Percentiles rank a stretch among this genome's conserved stretches.
Evolutionary conservation across 1,140 invertebrate species (phyloP).

Genomic region (Eumeta japonica): DNA sequence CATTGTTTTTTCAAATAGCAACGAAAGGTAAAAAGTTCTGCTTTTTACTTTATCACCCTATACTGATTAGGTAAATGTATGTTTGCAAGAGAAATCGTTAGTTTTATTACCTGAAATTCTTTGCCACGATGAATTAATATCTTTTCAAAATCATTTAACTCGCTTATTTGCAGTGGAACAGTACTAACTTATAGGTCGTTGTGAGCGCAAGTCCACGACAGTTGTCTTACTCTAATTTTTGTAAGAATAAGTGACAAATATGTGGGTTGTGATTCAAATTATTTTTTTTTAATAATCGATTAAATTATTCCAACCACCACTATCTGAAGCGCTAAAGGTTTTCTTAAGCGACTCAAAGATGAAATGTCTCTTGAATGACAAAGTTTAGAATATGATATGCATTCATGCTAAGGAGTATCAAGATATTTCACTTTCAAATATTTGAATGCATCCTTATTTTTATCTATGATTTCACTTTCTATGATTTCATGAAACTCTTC

Average conservation of each 20-base stretch:
- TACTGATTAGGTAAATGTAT: conserved; percentile 12
- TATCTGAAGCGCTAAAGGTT: conserved; percentile 10
- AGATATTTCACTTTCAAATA: conserved; percentile 7
- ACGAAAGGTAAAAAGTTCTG: conserved; percentile 15
- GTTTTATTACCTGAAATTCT: conserved; percentile 11
- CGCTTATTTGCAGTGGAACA: conserved; percentile 7
- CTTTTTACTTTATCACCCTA: conserved; percentile 15
- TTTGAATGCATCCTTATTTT: conserved; percentile 9
- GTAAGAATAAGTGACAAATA: conserved; percentile 9
- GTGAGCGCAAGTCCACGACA: conserved; percentile 8
- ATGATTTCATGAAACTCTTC: background rate
- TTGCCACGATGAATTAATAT: conserved; percentile 14
- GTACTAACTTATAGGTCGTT: conserved; percentile 10
- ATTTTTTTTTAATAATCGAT: conserved; percentile 7
- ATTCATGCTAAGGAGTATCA: conserved; percentile 12
- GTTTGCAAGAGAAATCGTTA: conserved; percentile 13
- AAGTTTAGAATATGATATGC: conserved; percentile 15
- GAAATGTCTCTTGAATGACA: conserved; percentile 10
- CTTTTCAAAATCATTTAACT: conserved; percentile 12
- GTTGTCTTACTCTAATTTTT: conserved; percentile 10
- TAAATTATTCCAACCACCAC: conserved; percentile 10
- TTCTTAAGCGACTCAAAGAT: conserved; percentile 8
- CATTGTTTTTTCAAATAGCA: conserved; percentile 13
- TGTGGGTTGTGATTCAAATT: conserved; percentile 7
- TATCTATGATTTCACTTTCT: conserved; percentile 4